phyloP scores from a whole-genome alignment of 2,888 invertebrate genomes.

The Aquatica leii region DNA sequence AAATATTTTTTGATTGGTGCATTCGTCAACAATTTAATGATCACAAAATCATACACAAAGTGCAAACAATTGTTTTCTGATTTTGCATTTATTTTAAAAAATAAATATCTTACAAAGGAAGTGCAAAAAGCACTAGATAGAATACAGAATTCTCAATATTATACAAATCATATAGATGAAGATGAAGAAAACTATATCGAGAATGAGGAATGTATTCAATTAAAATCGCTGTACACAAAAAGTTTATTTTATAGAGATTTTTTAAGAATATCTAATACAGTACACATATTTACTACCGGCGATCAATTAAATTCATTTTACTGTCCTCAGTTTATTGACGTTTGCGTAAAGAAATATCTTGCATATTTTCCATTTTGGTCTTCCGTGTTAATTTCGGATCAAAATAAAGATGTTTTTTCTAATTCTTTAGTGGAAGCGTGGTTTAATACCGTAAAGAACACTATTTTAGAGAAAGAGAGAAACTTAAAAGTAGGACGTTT shows the following conservation, averaged over 20 bases:
- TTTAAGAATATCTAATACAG: background rate
- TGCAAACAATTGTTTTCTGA: background rate
- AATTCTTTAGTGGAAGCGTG: background rate
- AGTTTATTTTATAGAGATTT: background rate
- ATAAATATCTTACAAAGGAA: too few species aligned
- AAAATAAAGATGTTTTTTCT: background rate
- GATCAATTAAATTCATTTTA: background rate
- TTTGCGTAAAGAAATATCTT: background rate
- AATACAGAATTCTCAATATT: too few species aligned
- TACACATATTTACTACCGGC: too few species aligned
- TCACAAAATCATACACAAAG: background rate
- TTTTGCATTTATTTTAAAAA: too few species aligned
- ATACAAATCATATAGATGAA: too few species aligned
- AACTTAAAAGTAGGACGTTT: background rate
- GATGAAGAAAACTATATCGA: too few species aligned
- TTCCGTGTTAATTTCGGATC: background rate
- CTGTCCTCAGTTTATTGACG: background rate
- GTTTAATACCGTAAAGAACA: constrained; percentile 5
- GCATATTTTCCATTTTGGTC: constrained; percentile 8
- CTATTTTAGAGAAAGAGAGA: background rate
- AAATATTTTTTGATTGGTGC: constrained; percentile 1
- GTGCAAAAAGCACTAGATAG: too few species aligned
- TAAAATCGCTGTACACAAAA: background rate
- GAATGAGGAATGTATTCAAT: background rate
- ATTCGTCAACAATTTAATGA: background rate